Conservation (phyloP, 1,140 invertebrate species). For the Idris sp. region DNA sequence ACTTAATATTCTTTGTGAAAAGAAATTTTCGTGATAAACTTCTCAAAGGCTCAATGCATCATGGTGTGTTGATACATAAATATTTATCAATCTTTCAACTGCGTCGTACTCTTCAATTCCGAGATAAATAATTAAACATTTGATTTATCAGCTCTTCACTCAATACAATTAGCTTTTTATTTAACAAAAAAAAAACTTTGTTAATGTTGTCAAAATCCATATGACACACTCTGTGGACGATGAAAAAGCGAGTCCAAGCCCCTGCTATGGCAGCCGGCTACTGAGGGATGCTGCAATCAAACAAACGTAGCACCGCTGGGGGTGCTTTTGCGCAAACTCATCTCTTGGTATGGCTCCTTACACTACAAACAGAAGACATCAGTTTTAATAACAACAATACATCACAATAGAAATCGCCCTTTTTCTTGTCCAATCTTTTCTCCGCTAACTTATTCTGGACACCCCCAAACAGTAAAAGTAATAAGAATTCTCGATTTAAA, state of each 20-base stretch:
- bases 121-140: too few species aligned
- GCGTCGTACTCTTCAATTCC: too few species aligned
- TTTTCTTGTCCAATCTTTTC: too few species aligned
- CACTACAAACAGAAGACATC: slow-evolving; percentile 11
- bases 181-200: background rate
- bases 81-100: too few species aligned
- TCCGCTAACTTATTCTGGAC: too few species aligned
- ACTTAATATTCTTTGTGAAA: background rate
- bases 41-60: too few species aligned
- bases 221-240: too few species aligned
- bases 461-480: too few species aligned
- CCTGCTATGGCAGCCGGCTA: slow-evolving; percentile 36
- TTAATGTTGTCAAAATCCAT: background rate
- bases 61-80: too few species aligned
- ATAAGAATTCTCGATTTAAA: too few species aligned
- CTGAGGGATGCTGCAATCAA: slow-evolving; percentile 44
- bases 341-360: slow-evolving; percentile 15
- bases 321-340: slow-evolving; percentile 37
- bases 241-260: slow-evolving; percentile 22
- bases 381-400: slow-evolving; percentile 7
- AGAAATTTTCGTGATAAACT: background rate
- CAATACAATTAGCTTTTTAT: background rate
- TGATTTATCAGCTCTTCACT: too few species aligned
- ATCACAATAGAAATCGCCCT: too few species aligned
- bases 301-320: slow-evolving; percentile 18